Base-by-base conservation (phyloP, 2,888 invertebrate species). In the Leucophenga maculata region DNA sequence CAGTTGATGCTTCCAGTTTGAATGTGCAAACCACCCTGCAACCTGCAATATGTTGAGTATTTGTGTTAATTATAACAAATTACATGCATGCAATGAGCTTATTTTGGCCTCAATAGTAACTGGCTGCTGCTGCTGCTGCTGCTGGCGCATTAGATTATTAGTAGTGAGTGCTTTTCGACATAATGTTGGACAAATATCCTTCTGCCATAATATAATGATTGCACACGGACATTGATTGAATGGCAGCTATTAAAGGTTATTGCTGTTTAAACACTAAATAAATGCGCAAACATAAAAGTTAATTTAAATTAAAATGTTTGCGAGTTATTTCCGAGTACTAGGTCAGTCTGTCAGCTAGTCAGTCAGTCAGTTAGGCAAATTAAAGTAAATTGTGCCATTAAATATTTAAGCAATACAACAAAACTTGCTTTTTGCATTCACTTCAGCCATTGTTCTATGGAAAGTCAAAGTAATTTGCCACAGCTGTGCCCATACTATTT, bases 31-130 rank as follows among this genome's bases (percentile, higher is more conserved):
- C 39, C 39, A n/a, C n/a, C n/a, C n/a, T n/a, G n/a, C 8, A 11
- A 39, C 39, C 39, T 39, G 11, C 39, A 39, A 39, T 39, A 39
- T 39, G 39, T 39, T 39, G 39, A 55, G 55, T 55, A 55, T 55
- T 55, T 55, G 26, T 39, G 55, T 55, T 55, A 55, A 55, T 55
- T 55, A 18, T 22, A 18, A 22, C 55, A 55, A 55, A 39, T 39
- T 39, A 39, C 39, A 39, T 39, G 39, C 39, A 39, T 39, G 39
- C 39, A 39, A 39, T 39, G 39, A 39, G 39, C 39, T 39, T 39
- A 39, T 39, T 39, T 39, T 39, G 39, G 9, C 11, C 39, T 39
- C 39, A 39, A 39, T 39, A 39, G 4, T 39, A 39, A 39, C 39
- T 8, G 11, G n/a, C n/a, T 11, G 11, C n/a, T n/a, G n/a, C n/a